Evolutionary conservation across 2,888 invertebrate species (phyloP), one percentile per base, ranked within the genome.

Genomic region (Calameuta idolon): DNA sequence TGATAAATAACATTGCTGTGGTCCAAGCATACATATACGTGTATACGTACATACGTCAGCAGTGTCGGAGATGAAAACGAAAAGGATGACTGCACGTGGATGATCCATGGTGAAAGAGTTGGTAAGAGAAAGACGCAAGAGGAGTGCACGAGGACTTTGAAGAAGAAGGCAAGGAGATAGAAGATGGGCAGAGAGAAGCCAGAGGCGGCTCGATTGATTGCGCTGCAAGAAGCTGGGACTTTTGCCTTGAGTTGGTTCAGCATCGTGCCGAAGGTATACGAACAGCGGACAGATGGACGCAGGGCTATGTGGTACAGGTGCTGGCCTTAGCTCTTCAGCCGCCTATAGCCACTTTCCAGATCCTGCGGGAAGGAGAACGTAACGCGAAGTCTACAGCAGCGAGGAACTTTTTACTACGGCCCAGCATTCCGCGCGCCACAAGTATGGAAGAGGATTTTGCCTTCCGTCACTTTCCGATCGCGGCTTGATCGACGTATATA

Each of bases 201-300:
- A 76, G 80, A 83, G 86, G 86, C 88, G 88, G 87, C 85, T 84
- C 89, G 86, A 90, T 90, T 90, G 89, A 90, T 90, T 90, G 87
- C 87, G 68, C 77, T 84, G 85, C 89, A 90, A 90, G 88, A 89
- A 89, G 85, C 81, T 83, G 76, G 81, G 77, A 75, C 81, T 82
- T 85, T 85, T 55, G 55, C 55, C 55, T 55, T 55, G 55, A n/a
- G 55, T 23, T 55, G 55, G 15, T 55, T 55, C 55, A 55, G 78
- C 87, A 86, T 85, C 84, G 85, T 87, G 84, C 85, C 85, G 87
- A 84, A 81, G 84, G 75, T 71, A 81, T 80, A 83, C 80, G 81
- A 81, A 81, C 79, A 81, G 81, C 79, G 84, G 84, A 85, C 87
- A 86, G 89, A 87, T 87, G 88, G 88, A 89, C 87, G 87, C 85